Conservation (phyloP, 2,888 invertebrate genomes). For the Sesamia inferens region DNA sequence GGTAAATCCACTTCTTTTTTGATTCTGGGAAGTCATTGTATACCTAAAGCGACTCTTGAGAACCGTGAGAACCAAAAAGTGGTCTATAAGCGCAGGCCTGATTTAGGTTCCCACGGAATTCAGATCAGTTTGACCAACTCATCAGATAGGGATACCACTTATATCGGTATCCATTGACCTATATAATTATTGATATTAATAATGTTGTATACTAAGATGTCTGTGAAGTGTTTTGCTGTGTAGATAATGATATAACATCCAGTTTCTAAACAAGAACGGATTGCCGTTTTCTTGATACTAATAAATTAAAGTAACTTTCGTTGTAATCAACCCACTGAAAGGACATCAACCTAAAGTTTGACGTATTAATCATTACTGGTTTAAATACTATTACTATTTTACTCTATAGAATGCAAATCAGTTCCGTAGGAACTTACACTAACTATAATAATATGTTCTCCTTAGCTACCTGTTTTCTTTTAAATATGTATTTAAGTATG, state of each 20-base stretch:
- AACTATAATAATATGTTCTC: conserved; percentile 64
- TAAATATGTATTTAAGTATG: conserved; percentile 58
- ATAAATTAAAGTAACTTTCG: conserved; percentile 74
- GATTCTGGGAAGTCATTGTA: background rate
- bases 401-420: conserved; percentile 85
- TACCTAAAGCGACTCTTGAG: no score
- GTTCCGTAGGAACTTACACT: conserved; percentile 79
- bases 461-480: conserved; percentile 85
- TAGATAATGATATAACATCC: conserved; percentile 39
- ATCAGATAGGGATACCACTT: conserved; percentile 3
- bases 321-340: conserved; percentile 83
- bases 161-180: conserved; percentile 12
- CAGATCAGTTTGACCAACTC: conserved; percentile 18
- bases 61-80: background rate
- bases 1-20: background rate
- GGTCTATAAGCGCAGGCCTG: background rate
- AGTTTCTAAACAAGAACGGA: conserved; percentile 56
- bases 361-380: conserved; percentile 57
- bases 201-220: conserved; percentile 11
- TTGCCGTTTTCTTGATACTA: conserved; percentile 25
- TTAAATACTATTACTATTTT: conserved; percentile 66
- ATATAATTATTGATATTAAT: conserved; percentile 16
- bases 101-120: conserved; percentile 8
- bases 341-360: conserved; percentile 62
- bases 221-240: conserved; percentile 8